A percentile compares a stretch with the other conserved stretches of the same genome.
Conservation (phyloP, 2,888 invertebrate species). For the Diplolepis rosae region DNA sequence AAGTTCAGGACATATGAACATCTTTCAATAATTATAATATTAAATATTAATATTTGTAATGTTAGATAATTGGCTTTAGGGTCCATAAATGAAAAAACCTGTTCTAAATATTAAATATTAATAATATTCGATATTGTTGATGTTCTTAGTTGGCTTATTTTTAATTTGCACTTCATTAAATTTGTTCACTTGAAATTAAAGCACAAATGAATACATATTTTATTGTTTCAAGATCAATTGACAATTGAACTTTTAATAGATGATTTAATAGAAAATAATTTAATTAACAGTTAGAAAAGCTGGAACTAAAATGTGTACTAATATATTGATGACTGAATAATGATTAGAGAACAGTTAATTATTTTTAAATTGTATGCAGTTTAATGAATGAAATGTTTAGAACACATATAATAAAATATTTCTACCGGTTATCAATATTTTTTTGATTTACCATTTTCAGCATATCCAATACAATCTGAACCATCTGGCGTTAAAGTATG, state of each 20-base stretch:
- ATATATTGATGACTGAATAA: neutral
- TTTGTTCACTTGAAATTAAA: neutral
- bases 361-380: too few relatives aligned
- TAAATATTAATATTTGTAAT: neutral
- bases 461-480: constrained; percentile 45
- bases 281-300: neutral
- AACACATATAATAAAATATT: too few relatives aligned
- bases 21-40: neutral
- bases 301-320: neutral
- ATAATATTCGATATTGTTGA: too few relatives aligned
- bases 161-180: neutral
- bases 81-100: too few relatives aligned
- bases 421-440: too few relatives aligned
- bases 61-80: too few relatives aligned
- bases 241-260: neutral
- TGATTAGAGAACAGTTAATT: too few relatives aligned
- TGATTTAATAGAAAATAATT: constrained; percentile 1
- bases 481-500: constrained; percentile 59
- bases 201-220: neutral
- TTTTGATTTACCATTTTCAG: constrained; percentile 38
- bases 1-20: too few relatives aligned
- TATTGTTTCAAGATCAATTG: neutral
- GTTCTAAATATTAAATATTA: too few relatives aligned
- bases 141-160: too few relatives aligned
- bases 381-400: too few relatives aligned